A percentile compares a stretch with the other conserved stretches of the same genome.
phyloP scores from a whole-genome alignment of 2,888 invertebrate species.

The Rotaria magnacalcarata region DNA sequence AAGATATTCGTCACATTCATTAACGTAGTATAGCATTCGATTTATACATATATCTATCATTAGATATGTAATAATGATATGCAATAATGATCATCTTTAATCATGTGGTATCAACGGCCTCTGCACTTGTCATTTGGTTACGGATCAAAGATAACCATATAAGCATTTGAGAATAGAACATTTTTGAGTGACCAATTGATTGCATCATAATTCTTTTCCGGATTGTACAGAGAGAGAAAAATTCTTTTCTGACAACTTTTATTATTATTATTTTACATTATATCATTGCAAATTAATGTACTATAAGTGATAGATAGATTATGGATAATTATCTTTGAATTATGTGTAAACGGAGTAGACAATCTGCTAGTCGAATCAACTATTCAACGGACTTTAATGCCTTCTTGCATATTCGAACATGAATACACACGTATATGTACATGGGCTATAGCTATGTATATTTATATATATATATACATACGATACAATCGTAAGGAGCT shows the following conservation, averaged over 20 bases:
- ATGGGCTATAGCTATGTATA: no score
- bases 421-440: background rate
- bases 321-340: background rate
- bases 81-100: background rate
- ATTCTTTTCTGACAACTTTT: background rate
- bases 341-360: background rate
- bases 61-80: background rate
- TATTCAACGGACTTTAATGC: background rate
- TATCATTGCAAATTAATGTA: background rate
- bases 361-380: background rate
- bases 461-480: background rate
- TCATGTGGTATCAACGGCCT: background rate
- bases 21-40: background rate
- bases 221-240: background rate
- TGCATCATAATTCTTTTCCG: background rate
- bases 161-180: background rate
- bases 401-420: background rate
- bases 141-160: conserved; percentile 7
- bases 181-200: background rate
- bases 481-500: background rate
- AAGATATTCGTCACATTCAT: background rate
- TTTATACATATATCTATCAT: background rate
- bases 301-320: background rate
- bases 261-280: background rate
- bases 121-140: conserved; percentile 8